phyloP scores from a whole-genome alignment of 2,888 invertebrate genomes.

The Dromius quadrimaculatus region DNA sequence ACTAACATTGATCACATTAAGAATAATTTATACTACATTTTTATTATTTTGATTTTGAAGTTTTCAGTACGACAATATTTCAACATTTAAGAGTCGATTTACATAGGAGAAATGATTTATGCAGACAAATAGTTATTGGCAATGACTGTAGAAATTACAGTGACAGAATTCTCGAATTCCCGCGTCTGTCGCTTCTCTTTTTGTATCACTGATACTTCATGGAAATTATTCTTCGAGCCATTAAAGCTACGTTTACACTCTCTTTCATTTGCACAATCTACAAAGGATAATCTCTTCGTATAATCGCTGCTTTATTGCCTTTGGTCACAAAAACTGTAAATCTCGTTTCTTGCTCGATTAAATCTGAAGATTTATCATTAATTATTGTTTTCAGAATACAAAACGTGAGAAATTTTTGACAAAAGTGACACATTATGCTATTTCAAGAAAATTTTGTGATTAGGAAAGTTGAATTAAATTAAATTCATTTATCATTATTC shows the following conservation, averaged over 20 bases:
- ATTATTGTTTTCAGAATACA: too few relatives aligned
- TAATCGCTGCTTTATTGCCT: neutral
- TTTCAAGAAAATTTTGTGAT: neutral
- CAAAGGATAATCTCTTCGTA: neutral
- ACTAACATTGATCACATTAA: constrained; percentile 29
- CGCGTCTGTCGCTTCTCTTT: neutral
- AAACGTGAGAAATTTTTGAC: too few relatives aligned
- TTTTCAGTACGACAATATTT: constrained; percentile 25
- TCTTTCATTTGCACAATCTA: constrained; percentile 13
- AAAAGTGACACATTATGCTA: too few relatives aligned
- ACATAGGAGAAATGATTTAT: constrained; percentile 12
- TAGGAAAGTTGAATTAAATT: too few relatives aligned
- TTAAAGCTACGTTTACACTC: constrained; percentile 20
- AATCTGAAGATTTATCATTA: too few relatives aligned
- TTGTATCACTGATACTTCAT: constrained; percentile 24
- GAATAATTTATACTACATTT: constrained; percentile 32
- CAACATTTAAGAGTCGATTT: constrained; percentile 16
- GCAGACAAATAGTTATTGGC: constrained; percentile 36
- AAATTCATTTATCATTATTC: too few relatives aligned
- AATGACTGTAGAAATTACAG: constrained; percentile 22
- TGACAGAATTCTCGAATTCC: constrained; percentile 4
- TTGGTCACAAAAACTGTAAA: too few relatives aligned
- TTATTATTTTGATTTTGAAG: constrained; percentile 16
- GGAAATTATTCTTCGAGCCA: constrained; percentile 17
- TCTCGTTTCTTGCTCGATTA: too few relatives aligned